These are phyloP conservation scores for Oxycera nigricornis DNA, from an alignment of 2,888 invertebrate species.

Conservation along the genomic window DNA sequence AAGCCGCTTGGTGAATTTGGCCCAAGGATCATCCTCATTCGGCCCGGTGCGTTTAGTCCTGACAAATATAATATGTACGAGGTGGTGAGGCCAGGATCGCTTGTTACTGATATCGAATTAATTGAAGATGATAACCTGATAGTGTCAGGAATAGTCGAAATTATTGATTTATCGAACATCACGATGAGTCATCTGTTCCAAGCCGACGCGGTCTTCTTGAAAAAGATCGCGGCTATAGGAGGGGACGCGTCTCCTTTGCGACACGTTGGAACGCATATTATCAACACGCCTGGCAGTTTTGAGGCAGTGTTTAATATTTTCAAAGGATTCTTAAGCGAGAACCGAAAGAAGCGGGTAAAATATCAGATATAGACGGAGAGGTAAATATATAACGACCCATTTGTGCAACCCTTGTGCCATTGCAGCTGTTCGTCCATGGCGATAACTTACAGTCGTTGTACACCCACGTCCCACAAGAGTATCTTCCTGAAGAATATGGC, in stretches of 20 bases:
- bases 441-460: constrained; percentile 66
- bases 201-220: constrained; percentile 65
- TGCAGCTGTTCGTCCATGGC: constrained; percentile 65
- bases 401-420: neutral
- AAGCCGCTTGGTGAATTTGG: constrained; percentile 55
- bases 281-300: constrained; percentile 66
- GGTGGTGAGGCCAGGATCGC: constrained; percentile 64
- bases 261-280: constrained; percentile 64
- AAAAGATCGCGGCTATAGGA: constrained; percentile 63
- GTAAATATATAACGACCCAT: neutral
- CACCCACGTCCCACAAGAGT: constrained; percentile 66
- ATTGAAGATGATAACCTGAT: constrained; percentile 66
- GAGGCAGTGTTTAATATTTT: constrained; percentile 65
- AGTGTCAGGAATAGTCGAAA: constrained; percentile 62
- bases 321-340: constrained; percentile 65
- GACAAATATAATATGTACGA: constrained; percentile 60
- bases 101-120: constrained; percentile 66
- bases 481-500: constrained; percentile 72
- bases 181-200: constrained; percentile 63
- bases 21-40: constrained; percentile 61
- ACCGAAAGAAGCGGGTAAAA: constrained; percentile 65
- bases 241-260: constrained; percentile 67
- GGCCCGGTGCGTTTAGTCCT: constrained; percentile 61
- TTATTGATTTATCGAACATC: constrained; percentile 64
- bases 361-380: neutral